phyloP scores from a whole-genome alignment of 2,113 vertebrate species.

The Genyomyrus donnyi region DNA sequence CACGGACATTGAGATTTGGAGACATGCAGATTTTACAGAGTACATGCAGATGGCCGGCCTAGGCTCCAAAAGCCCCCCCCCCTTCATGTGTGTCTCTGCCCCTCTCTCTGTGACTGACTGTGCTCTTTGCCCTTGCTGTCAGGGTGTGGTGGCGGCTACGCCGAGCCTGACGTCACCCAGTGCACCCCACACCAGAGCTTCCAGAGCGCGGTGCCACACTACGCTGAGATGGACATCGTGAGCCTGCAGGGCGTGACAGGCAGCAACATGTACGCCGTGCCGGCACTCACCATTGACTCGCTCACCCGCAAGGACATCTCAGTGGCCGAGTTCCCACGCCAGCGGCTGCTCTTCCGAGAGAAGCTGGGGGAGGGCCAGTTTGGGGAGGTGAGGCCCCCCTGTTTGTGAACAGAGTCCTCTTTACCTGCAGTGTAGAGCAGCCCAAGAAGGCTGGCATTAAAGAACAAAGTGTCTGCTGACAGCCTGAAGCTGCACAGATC shows the following conservation, averaged over 20 bases:
- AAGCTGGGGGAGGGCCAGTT: conserved; percentile 79
- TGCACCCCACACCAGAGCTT: conserved; percentile 74
- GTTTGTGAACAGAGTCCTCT: neutral
- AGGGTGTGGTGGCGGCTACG: conserved; percentile 72
- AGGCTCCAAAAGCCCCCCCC: neutral
- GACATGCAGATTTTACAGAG: neutral
- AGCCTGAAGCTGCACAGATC: neutral
- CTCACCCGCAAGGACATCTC: conserved; percentile 75
- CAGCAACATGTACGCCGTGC: conserved; percentile 76
- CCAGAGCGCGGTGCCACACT: conserved; percentile 68
- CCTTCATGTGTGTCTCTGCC: conserved; percentile 37
- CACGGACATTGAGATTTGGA: neutral
- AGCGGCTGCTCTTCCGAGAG: conserved; percentile 67
- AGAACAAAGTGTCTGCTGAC: neutral
- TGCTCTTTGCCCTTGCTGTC: neutral
- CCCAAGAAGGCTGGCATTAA: neutral
- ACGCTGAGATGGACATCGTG: conserved; percentile 73
- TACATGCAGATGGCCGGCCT: neutral
- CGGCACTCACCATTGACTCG: conserved; percentile 71
- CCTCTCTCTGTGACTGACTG: conserved; percentile 22
- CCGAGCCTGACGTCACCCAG: conserved; percentile 71
- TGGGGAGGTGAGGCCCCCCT: conserved; percentile 60
- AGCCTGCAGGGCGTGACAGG: conserved; percentile 74
- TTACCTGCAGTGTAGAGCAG: neutral
- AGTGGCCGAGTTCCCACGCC: conserved; percentile 67